phyloP scores from a whole-genome alignment of 2,888 invertebrate genomes.

The Lasioglossum leucozonium region DNA sequence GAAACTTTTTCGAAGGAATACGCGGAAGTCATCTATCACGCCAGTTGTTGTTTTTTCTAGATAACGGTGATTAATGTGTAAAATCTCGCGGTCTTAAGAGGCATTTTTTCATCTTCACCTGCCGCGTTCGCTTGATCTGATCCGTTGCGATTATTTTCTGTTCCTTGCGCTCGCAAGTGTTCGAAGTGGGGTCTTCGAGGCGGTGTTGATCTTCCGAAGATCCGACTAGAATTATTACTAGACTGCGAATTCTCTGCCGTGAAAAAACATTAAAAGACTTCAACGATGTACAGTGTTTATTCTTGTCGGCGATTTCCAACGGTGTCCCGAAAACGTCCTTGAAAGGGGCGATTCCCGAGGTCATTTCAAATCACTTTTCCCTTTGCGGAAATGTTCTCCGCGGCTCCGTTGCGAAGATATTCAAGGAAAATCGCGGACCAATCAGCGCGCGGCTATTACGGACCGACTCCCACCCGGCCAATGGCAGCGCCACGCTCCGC shows the following conservation, averaged over 20 bases:
- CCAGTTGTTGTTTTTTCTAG: neutral
- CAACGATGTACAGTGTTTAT: too few species aligned
- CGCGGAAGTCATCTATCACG: neutral
- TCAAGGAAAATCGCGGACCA: too few species aligned
- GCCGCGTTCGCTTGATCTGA: constrained; percentile 3
- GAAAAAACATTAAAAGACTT: too few species aligned
- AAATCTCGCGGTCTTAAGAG: neutral
- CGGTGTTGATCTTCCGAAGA: neutral
- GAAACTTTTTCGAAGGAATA: neutral
- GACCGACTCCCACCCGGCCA: too few species aligned
- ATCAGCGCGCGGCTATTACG: too few species aligned
- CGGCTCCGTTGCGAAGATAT: too few species aligned
- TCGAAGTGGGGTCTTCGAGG: neutral
- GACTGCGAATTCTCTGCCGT: neutral
- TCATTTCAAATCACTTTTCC: too few species aligned
- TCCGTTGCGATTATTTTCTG: neutral
- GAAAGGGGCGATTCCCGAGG: too few species aligned
- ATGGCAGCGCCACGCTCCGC: too few species aligned
- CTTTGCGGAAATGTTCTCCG: too few species aligned
- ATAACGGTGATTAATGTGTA: neutral
- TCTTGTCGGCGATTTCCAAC: too few species aligned
- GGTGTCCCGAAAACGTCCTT: too few species aligned
- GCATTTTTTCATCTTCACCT: neutral
- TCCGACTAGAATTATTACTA: neutral
- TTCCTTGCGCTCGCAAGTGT: neutral